Evolutionary conservation across 2,113 vertebrate genomes (phyloP).

Genomic region (Sphaerodactylus townsendi): DNA sequence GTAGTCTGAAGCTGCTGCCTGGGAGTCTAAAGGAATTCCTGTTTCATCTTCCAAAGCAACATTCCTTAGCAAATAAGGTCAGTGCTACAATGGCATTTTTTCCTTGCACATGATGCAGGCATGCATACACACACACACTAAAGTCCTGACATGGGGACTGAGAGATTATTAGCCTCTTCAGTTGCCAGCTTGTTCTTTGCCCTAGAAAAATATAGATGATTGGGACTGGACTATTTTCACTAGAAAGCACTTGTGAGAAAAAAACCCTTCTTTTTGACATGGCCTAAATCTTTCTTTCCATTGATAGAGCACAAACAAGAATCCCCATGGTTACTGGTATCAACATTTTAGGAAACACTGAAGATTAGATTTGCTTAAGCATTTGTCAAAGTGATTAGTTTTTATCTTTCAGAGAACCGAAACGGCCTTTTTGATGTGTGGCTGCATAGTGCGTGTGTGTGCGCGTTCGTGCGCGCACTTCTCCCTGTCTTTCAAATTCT

Average conservation of each 20-base stretch:
- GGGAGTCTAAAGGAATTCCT: neutral
- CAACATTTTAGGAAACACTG: neutral
- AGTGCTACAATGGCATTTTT: neutral
- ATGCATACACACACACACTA: neutral
- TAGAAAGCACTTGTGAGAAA: neutral
- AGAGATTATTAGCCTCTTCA: neutral
- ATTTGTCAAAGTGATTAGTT: neutral
- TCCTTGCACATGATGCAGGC: neutral
- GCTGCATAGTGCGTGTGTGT: too few relatives aligned
- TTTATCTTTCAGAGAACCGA: neutral
- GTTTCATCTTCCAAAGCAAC: neutral
- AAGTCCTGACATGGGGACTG: neutral
- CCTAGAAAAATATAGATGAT: neutral
- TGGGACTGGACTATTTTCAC: neutral
- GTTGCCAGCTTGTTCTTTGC: neutral
- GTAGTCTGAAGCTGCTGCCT: neutral
- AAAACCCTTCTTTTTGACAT: neutral
- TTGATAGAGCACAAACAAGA: neutral
- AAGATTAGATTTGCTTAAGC: neutral
- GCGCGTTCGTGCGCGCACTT: neutral
- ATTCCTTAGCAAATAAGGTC: neutral
- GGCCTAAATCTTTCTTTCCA: neutral
- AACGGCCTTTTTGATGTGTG: neutral
- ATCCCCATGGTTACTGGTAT: neutral
- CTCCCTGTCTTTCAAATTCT: neutral